Evolutionary conservation across 2,113 vertebrate genomes (phyloP), one percentile per base, ranked within the genome.

Genomic region (Dipodomys ordii): DNA sequence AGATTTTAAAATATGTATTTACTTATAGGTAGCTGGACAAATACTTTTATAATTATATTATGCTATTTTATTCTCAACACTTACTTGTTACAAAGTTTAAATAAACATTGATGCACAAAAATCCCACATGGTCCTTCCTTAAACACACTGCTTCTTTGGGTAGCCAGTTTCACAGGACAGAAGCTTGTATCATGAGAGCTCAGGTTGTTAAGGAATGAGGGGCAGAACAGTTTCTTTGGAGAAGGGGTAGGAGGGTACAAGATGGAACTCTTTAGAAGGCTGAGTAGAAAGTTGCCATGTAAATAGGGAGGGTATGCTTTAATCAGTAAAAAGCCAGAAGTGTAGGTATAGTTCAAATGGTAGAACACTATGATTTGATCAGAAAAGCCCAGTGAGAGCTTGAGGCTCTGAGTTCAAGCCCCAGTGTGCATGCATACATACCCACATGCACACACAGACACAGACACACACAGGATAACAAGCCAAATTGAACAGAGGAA

Each of bases 31-130:
- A 92, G 60, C 62, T 71, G 16, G 69, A 81, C 7, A 57, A 57
- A 57, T 57, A 57, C 53, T 57, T 57, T 57, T 57, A 57, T 18
- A 57, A 57, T 57, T 2, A 13, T 57, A 8, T 57, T 57, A 57
- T 57, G 15, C 15, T 57, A 57, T 2, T 83, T 25, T 27, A 19
- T 49, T 77, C 39, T 28, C n/a, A 44, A 39, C 86, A 83, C 76
- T 91, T 8, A 22, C 12, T 85, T 91, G 77, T 78, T 72, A 88
- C 35, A 91, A 88, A 81, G 69, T 3, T 82, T 32, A 89, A 39
- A 74, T 32, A 77, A 90, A 90, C 25, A 84, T 77, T 81, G 39
- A 77, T 67, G 4, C 44, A 76, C 7, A 69, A 80, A 84, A 44
- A 23, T 16, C 23, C 19, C 22, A 74, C 72, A 73, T 9, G 53